phyloP scores from a whole-genome alignment of 2,113 vertebrate genomes.

The Toxostoma redivivum region DNA sequence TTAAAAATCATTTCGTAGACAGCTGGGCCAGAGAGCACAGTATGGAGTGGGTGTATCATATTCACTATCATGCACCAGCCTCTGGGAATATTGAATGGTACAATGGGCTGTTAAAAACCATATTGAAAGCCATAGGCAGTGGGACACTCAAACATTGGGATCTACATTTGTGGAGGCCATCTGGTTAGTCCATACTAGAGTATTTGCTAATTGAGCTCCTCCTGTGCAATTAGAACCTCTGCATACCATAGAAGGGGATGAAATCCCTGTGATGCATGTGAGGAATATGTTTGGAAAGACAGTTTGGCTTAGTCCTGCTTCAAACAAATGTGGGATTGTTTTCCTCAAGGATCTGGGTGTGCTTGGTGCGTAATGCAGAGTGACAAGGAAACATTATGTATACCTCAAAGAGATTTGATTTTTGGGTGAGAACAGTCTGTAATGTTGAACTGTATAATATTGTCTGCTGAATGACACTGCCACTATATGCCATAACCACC shows the following conservation, averaged over 20 bases:
- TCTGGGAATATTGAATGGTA: neutral
- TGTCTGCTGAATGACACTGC: neutral
- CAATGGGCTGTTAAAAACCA: neutral
- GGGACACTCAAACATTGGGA: neutral
- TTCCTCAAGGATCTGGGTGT: neutral
- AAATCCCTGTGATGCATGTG: neutral
- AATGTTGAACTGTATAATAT: neutral
- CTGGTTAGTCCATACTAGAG: neutral
- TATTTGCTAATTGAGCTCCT: neutral
- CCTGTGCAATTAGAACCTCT: neutral
- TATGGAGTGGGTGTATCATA: neutral
- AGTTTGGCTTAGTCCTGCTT: neutral
- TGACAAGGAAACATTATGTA: neutral
- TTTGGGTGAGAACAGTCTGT: neutral
- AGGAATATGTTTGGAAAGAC: neutral
- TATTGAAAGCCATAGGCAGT: neutral
- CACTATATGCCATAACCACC: neutral
- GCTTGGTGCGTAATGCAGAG: neutral
- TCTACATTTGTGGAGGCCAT: neutral
- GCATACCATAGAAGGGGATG: rapidly evolving
- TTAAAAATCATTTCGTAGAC: neutral
- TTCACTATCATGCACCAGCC: neutral
- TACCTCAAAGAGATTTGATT: neutral
- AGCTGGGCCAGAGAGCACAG: neutral
- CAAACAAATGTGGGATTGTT: neutral